Base-by-base conservation (phyloP, 2,797 vertebrate species). In the Taenioides sp. region DNA sequence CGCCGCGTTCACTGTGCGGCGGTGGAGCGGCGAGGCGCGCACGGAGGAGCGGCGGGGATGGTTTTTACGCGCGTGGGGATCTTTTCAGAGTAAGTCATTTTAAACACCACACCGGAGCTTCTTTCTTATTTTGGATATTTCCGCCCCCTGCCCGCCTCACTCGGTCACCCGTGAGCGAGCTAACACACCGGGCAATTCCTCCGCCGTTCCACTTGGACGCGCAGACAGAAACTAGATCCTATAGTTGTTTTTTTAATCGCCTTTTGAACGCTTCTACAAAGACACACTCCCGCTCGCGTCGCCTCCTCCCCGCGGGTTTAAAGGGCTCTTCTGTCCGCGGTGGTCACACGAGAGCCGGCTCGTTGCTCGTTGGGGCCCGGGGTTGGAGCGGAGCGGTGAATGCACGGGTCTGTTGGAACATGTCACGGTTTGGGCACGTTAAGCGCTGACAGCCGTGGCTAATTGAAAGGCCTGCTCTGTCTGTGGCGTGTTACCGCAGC, bases 1-100 rank as follows among this genome's bases (percentile, higher is more conserved):
- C 93, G 92, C 94, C 94, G 94, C 93, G 93, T 93, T 95, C 96
- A 97, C 94, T 97, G 95, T 95, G 91, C 92, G 93, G 85, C 94
- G 93, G 95, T 93, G 94, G 82, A 79, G 80, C 84, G 76, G 52
- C 52, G 52, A 17, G 49, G n/a, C 31, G 31, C 31, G 83, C 58
- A 65, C 2, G 57, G 71, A 65, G 55, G 7, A 14, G 50, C 50
- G 20, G 52, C 52, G 52, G 16, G 47, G n/a, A 7, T 55, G 67
- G 16, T 74, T 71, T 50, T 68, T 59, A n/a, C 70, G 50, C 66
- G 76, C 43, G 37, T n/a, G 72, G 61, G 84, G 88, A 86, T 70
- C 75, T 65, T 1, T 37, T 71, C 71, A 16, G 3, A 71, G 5
- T 4, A 12, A 49, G 64, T 47, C 12, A 9, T 50, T 20, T 50